A percentile compares a stretch with the other conserved stretches of the same genome.
These are phyloP conservation scores for Chlamydotis undulata DNA, from an alignment of 2,113 vertebrate genomes.

Conservation along the genomic window DNA sequence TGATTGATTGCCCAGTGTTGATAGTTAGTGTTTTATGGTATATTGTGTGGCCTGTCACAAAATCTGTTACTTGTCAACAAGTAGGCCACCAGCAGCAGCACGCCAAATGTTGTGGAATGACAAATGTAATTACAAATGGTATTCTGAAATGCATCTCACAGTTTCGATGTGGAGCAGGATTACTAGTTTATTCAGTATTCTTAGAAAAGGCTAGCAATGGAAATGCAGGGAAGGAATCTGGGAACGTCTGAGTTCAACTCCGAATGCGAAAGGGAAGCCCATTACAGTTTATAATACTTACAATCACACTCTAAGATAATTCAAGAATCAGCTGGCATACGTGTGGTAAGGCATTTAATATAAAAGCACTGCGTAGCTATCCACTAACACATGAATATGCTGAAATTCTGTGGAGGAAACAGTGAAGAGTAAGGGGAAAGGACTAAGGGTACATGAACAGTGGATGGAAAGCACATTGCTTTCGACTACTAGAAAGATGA, in stretches of 20 bases:
- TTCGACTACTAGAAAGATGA: not conserved
- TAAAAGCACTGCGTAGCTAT: not conserved
- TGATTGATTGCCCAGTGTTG: conserved; percentile 61
- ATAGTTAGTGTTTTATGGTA: conserved; percentile 59
- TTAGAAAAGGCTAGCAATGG: not conserved
- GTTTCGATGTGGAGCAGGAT: not conserved
- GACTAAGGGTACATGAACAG: not conserved
- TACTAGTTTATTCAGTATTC: not conserved
- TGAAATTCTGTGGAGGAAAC: not conserved
- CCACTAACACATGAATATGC: not conserved
- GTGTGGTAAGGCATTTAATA: not conserved
- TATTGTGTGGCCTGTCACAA: conserved; percentile 62
- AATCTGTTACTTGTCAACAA: conserved; percentile 67
- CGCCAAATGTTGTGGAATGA: conserved; percentile 56
- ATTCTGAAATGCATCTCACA: conserved; percentile 53
- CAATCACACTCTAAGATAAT: not conserved
- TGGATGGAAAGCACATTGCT: not conserved
- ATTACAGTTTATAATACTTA: not conserved
- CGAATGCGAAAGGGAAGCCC: not conserved
- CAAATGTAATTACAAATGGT: conserved; percentile 40
- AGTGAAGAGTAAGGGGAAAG: not conserved
- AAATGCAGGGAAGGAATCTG: not conserved
- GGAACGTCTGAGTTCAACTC: not conserved
- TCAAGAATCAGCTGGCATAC: not conserved
- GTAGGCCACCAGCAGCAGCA: conserved; percentile 53